These are phyloP conservation scores for Eupleurogrammus muticus DNA, from an alignment of 2,797 vertebrate species.

Conservation along the genomic window DNA sequence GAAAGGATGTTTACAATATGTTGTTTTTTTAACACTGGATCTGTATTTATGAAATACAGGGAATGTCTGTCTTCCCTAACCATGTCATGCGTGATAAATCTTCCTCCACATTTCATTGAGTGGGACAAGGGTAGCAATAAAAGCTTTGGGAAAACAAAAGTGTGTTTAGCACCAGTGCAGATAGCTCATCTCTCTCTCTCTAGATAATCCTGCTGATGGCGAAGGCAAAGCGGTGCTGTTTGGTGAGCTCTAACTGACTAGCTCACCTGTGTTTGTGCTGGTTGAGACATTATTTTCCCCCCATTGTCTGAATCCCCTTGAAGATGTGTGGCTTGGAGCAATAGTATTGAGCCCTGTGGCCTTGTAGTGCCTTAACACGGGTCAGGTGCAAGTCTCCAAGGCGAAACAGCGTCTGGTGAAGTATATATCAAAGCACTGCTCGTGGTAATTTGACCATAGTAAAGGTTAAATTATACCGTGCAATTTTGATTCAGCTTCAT, in stretches of 20 bases:
- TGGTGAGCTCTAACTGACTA: conserved; percentile 52
- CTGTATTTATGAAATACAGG: conserved; percentile 52
- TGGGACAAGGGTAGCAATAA: conserved; percentile 61
- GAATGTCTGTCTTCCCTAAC: conserved; percentile 31
- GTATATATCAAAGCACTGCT: conserved; percentile 1
- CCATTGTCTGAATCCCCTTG: conserved; percentile 63
- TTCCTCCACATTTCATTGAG: conserved; percentile 33
- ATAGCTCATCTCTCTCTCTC: conserved; percentile 54
- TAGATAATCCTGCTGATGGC: conserved; percentile 73
- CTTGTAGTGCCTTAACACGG: conserved; percentile 48
- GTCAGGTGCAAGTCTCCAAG: conserved; percentile 69
- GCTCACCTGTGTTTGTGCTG: conserved; percentile 74
- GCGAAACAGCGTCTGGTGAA: background rate
- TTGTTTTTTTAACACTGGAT: conserved; percentile 31
- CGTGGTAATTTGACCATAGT: too few species aligned
- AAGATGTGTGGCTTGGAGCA: conserved; percentile 57
- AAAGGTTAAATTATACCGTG: background rate
- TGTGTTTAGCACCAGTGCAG: conserved; percentile 58
- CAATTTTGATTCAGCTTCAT: background rate
- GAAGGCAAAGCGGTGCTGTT: conserved; percentile 39
- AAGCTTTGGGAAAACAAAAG: conserved; percentile 75
- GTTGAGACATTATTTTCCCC: conserved; percentile 76
- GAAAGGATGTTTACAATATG: conserved; percentile 54
- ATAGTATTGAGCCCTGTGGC: conserved; percentile 47
- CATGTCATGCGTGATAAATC: conserved; percentile 48